Conservation (phyloP, 2,113 vertebrate genomes). For the Rhinichthys klamathensis region DNA sequence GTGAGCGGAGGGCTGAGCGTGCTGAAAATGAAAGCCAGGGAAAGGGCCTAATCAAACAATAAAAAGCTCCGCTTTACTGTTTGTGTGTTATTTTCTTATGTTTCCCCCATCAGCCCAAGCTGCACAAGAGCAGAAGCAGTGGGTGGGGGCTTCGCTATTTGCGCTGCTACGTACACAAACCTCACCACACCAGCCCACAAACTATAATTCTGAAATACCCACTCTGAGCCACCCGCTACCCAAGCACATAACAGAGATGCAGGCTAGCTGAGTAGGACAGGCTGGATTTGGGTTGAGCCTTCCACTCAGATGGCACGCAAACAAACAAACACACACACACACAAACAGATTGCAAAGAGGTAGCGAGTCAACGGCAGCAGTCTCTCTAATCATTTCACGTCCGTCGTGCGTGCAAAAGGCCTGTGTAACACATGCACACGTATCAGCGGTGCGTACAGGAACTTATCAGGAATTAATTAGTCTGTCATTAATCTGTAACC, state of each 20-base stretch:
- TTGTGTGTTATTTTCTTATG: constrained; percentile 41
- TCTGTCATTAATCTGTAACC: constrained; percentile 53
- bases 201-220: constrained; percentile 13
- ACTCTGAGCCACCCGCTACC: not conserved
- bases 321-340: constrained; percentile 21
- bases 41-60: constrained; percentile 54
- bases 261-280: constrained; percentile 27
- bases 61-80: constrained; percentile 55
- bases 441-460: constrained; percentile 10
- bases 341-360: constrained; percentile 9
- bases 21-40: constrained; percentile 51
- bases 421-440: constrained; percentile 25
- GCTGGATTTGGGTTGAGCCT: constrained; percentile 17
- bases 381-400: constrained; percentile 21
- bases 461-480: constrained; percentile 60
- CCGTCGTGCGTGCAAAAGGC: not conserved
- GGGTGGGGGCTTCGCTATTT: constrained; percentile 4
- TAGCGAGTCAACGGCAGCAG: not conserved
- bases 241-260: constrained; percentile 24
- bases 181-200: constrained; percentile 36
- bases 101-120: constrained; percentile 28
- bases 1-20: constrained; percentile 34
- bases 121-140: constrained; percentile 28
- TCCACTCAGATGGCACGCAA: constrained; percentile 5
- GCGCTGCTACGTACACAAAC: constrained; percentile 5